Evolutionary conservation across 2,797 vertebrate species (phyloP), one percentile per base, ranked within the genome.

Genomic region (Rhadinocentrus ornatus): DNA sequence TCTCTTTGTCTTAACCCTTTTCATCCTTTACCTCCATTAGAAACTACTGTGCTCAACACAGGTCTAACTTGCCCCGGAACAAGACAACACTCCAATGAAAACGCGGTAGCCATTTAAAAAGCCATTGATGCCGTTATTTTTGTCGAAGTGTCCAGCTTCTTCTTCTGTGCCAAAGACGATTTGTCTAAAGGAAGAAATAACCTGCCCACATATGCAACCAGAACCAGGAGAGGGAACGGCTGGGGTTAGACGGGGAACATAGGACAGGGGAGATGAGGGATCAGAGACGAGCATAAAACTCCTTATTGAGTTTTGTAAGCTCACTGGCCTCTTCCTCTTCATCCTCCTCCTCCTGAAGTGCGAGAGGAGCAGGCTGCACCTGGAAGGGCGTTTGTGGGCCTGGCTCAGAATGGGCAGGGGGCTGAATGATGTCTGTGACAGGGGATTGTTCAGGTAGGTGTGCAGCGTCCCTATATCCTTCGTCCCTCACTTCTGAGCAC

Each of bases 251-350:
- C 50, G 46, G 55, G 41, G 53, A 59, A 31, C 31, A 63, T 63
- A 73, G 65, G 59, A 52, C 44, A 48, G 60, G 58, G 24, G 35
- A 64, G 37, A 64, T 66, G 55, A 78, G 63, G 34, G 76, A 91
- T 93, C 92, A 93, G 81, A 93, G 90, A 59, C 92, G 92, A 74
- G 90, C 77, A 18, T 90, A 93, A 84, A 93, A 93, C 88, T 95
- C 96, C 82, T 94, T 88, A 27, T 95, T 96, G 91, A 99, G 95
- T 93, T 93, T 95, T 29, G 96, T 95, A 69, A 95, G 93, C 93
- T 99, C 96, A 0, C 91, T 77, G 41, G 91, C 87, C 67, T 96
- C 95, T 52, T 94, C 93, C 6, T 86, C 73, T 32, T 90, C 93
- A 0, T 26, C 71, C 16, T 94, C 85, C 52, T 86, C 84, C 67